Conservation (phyloP, 2,113 vertebrate species). For the Scalopus aquaticus region DNA sequence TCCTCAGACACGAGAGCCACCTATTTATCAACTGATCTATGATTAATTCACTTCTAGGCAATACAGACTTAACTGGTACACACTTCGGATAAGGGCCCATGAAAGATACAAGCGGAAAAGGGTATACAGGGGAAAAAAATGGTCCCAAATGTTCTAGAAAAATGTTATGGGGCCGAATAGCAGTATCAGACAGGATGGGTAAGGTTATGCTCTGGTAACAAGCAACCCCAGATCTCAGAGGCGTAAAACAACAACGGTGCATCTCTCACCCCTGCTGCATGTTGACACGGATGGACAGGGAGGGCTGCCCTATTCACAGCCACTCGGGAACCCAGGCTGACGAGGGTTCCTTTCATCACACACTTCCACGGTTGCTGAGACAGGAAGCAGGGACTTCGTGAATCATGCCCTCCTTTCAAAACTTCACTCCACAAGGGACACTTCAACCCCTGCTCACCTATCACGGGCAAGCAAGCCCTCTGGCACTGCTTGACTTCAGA, state of each 20-base stretch:
- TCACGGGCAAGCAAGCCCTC: neutral
- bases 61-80: neutral
- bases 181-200: neutral
- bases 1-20: neutral
- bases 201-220: conserved; percentile 23
- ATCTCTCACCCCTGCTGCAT: neutral
- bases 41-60: neutral
- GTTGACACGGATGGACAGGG: neutral
- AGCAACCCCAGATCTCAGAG: neutral
- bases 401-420: conserved; percentile 35
- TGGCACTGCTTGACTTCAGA: neutral
- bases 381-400: neutral
- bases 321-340: neutral
- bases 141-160: conserved; percentile 2
- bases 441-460: neutral
- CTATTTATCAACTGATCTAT: neutral
- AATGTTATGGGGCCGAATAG: neutral
- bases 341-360: conserved; percentile 32
- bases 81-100: neutral
- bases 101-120: neutral
- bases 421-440: neutral
- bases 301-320: neutral
- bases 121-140: neutral
- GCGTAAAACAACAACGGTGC: neutral
- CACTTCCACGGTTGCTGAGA: conserved; percentile 7